Evolutionary conservation across 2,888 invertebrate genomes (phyloP).

Genomic region (Troglohyphantes excavatus): DNA sequence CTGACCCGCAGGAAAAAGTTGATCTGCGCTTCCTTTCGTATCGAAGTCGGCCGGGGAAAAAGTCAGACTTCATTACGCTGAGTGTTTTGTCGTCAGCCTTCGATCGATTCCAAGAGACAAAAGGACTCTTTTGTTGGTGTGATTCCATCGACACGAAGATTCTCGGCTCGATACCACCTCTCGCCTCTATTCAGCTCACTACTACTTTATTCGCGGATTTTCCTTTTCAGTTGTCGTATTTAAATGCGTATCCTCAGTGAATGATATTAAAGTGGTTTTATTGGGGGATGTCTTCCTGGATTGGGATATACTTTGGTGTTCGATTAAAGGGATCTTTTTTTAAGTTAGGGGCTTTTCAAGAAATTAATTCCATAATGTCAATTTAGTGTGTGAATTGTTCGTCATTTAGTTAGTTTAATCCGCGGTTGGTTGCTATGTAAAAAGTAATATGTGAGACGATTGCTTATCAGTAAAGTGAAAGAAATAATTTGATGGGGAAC

Average conservation of each 20-base stretch:
- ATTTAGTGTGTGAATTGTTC: no score
- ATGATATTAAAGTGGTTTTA: not conserved
- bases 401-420: no score
- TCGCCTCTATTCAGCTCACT: not conserved
- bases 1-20: not conserved
- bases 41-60: not conserved
- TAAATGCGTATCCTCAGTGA: not conserved
- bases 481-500: no score
- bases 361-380: no score
- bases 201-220: not conserved
- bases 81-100: slow-evolving; percentile 43
- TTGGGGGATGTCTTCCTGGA: not conserved
- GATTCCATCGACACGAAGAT: slow-evolving; percentile 9
- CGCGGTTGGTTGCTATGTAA: no score
- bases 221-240: not conserved
- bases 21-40: no score
- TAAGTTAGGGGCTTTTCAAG: no score
- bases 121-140: slow-evolving; percentile 22
- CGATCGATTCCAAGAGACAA: slow-evolving; percentile 45
- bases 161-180: not conserved
- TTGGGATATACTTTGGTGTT: no score
- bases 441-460: no score
- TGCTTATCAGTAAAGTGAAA: no score
- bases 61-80: slow-evolving; percentile 52
- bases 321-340: no score